phyloP scores from a whole-genome alignment of 2,888 invertebrate species.

The Leucophenga montana region DNA sequence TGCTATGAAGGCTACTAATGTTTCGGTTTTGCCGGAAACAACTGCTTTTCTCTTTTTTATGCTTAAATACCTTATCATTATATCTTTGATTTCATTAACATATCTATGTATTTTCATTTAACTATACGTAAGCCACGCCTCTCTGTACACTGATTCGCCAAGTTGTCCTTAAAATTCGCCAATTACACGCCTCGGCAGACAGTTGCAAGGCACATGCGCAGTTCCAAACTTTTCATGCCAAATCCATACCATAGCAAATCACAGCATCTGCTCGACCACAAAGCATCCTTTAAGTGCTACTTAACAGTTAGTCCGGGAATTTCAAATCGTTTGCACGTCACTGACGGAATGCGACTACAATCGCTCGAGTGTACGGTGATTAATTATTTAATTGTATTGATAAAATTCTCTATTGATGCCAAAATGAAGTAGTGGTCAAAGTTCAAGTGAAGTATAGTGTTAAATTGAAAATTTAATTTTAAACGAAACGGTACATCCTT shows the following conservation, averaged over 20 bases:
- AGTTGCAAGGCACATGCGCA: constrained; percentile 61
- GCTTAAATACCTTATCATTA: no score
- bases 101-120: no score
- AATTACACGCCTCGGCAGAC: no score
- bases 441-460: constrained; percentile 41
- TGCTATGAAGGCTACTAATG: no score
- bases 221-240: not conserved
- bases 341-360: constrained; percentile 50
- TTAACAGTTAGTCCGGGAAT: constrained; percentile 54
- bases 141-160: no score
- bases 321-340: constrained; percentile 49
- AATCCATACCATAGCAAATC: constrained; percentile 4
- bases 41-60: no score
- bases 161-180: no score
- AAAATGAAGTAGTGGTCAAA: constrained; percentile 38
- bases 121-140: no score
- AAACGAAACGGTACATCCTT: no score
- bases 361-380: constrained; percentile 44
- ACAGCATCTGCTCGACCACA: constrained; percentile 35
- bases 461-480: constrained; percentile 33
- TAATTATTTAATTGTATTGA: constrained; percentile 58
- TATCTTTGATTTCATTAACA: no score
- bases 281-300: constrained; percentile 46
- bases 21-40: no score
- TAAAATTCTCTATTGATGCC: constrained; percentile 34